Evolutionary conservation across 1,140 invertebrate genomes (phyloP).

Genomic region (Propsilocerus akamusi): DNA sequence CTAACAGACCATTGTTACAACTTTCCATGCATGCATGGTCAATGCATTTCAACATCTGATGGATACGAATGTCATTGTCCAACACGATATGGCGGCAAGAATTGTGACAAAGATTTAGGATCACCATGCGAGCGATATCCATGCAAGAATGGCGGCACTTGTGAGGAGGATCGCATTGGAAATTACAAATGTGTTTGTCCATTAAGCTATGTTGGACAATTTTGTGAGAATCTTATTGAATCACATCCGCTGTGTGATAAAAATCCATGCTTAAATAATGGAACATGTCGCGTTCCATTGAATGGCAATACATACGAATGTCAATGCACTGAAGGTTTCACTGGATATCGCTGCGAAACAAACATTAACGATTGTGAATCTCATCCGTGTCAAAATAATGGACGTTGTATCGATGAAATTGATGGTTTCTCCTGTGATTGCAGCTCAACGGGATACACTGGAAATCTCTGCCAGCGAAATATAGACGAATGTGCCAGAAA

Average conservation of each 20-base stretch:
- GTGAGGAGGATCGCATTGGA: slow-evolving; percentile 48
- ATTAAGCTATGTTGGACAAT: slow-evolving; percentile 47
- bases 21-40: slow-evolving; percentile 67
- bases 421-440: slow-evolving; percentile 67
- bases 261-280: slow-evolving; percentile 55
- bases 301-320: slow-evolving; percentile 34
- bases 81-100: slow-evolving; percentile 59
- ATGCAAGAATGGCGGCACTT: slow-evolving; percentile 58
- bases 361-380: slow-evolving; percentile 50
- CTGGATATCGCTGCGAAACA: slow-evolving; percentile 41
- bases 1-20: slow-evolving; percentile 49
- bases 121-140: slow-evolving; percentile 46
- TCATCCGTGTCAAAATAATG: slow-evolving; percentile 66
- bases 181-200: slow-evolving; percentile 58
- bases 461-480: slow-evolving; percentile 59
- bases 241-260: slow-evolving; percentile 48
- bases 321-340: slow-evolving; percentile 44
- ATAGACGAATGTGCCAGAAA: slow-evolving; percentile 63
- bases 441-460: slow-evolving; percentile 53
- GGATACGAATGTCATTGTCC: slow-evolving; percentile 60
- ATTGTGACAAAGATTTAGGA: slow-evolving; percentile 62
- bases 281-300: slow-evolving; percentile 37
- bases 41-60: slow-evolving; percentile 50
- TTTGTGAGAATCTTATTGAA: slow-evolving; percentile 60
- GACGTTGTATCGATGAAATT: slow-evolving; percentile 55